Conservation (phyloP, 2,888 invertebrate species). For the Dryadula phaetusa region DNA sequence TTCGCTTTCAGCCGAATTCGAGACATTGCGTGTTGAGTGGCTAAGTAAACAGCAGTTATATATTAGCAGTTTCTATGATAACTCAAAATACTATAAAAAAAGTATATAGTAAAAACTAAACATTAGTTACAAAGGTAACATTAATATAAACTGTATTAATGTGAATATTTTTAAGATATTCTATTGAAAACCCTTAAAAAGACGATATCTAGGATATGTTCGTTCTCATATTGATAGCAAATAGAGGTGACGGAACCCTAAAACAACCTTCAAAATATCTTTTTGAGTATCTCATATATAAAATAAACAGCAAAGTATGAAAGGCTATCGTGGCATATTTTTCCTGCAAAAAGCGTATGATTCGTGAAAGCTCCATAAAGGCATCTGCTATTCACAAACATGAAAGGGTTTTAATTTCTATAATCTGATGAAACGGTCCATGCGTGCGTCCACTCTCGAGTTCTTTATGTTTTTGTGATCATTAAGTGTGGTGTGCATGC, state of each 20-base stretch:
- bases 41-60: too few species aligned
- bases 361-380: slow-evolving; percentile 39
- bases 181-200: too few species aligned
- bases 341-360: slow-evolving; percentile 28
- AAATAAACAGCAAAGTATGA: slow-evolving; percentile 29
- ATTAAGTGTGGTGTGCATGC: slow-evolving; percentile 7
- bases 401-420: slow-evolving; percentile 55
- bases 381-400: slow-evolving; percentile 49
- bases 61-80: too few species aligned
- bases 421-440: slow-evolving; percentile 52
- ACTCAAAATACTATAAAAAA: too few species aligned
- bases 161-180: too few species aligned
- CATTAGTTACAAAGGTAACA: too few species aligned
- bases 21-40: too few species aligned
- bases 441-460: slow-evolving; percentile 39
- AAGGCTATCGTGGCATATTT: slow-evolving; percentile 32
- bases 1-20: too few species aligned
- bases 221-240: neutral
- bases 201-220: neutral
- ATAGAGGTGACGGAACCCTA: neutral
- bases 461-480: slow-evolving; percentile 35
- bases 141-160: too few species aligned
- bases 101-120: too few species aligned
- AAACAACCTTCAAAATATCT: slow-evolving; percentile 5
- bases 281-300: slow-evolving; percentile 4